These are phyloP conservation scores for Turnix velox DNA, from an alignment of 2,113 vertebrate genomes.

Conservation along the genomic window DNA sequence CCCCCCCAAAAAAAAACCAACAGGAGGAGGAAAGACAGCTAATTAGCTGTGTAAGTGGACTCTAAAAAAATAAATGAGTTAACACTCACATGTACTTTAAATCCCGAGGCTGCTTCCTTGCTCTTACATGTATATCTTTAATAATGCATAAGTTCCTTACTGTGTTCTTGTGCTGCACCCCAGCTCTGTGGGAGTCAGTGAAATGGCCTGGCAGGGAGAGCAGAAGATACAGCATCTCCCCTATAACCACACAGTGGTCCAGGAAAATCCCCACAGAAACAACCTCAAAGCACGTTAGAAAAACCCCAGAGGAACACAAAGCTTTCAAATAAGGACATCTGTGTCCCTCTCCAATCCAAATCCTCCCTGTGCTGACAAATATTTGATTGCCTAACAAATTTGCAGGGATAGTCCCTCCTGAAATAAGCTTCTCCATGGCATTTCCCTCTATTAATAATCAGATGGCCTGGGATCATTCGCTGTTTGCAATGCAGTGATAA, in stretches of 20 bases:
- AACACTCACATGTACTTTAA: not conserved
- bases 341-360: not conserved
- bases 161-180: not conserved
- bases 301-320: not conserved
- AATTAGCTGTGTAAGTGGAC: slow-evolving; percentile 24
- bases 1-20: not conserved
- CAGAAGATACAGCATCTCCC: not conserved
- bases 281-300: not conserved
- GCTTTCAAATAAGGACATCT: not conserved
- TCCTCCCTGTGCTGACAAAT: not conserved
- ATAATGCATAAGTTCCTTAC: not conserved
- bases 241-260: not conserved
- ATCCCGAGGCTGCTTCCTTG: not conserved
- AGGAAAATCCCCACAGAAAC: not conserved
- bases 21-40: not conserved
- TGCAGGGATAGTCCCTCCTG: slow-evolving; percentile 11
- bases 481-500: slow-evolving; percentile 41
- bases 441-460: slow-evolving; percentile 41
- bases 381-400: slow-evolving; percentile 37
- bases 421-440: not conserved
- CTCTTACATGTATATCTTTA: not conserved
- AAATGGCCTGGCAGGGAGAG: not conserved
- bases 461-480: not conserved
- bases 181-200: not conserved
- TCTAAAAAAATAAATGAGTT: slow-evolving; percentile 2